Conservation (phyloP, 2,113 vertebrate genomes). For the Melanerpes formicivorus region DNA sequence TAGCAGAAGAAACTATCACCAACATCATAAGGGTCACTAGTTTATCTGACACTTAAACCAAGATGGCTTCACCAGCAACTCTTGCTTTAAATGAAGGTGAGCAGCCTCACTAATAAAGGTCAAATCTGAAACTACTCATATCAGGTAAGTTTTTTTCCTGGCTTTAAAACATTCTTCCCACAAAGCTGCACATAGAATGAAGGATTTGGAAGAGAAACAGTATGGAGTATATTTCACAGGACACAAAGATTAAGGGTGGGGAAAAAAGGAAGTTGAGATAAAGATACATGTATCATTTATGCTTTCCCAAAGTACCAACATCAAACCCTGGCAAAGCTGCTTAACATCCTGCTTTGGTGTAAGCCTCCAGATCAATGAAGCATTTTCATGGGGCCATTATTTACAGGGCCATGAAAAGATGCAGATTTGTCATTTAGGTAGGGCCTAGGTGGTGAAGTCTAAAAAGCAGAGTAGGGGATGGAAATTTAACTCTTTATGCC, state of each 20-base stretch:
- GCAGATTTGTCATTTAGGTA: not conserved
- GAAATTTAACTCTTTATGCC: not conserved
- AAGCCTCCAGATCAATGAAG: not conserved
- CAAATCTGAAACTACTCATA: not conserved
- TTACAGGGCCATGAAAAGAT: not conserved
- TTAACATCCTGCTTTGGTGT: not conserved
- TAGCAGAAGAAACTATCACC: not conserved
- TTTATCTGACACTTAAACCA: not conserved
- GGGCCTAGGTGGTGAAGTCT: not conserved
- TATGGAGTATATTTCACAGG: not conserved
- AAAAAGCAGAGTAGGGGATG: not conserved
- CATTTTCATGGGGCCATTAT: not conserved
- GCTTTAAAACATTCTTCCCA: not conserved
- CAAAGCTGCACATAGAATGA: not conserved
- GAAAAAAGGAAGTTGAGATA: not conserved
- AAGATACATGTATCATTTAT: not conserved
- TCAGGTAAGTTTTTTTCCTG: not conserved
- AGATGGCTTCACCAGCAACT: not conserved
- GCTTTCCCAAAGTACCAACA: not conserved
- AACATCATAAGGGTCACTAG: not conserved
- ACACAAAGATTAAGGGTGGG: not conserved
- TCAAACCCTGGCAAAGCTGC: not conserved
- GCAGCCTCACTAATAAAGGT: not conserved
- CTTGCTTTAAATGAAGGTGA: not conserved
- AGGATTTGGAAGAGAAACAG: not conserved